Percentiles rank a stretch among this genome's conserved stretches.
phyloP scores from a whole-genome alignment of 2,888 invertebrate genomes.

The Masnerella sp. region DNA sequence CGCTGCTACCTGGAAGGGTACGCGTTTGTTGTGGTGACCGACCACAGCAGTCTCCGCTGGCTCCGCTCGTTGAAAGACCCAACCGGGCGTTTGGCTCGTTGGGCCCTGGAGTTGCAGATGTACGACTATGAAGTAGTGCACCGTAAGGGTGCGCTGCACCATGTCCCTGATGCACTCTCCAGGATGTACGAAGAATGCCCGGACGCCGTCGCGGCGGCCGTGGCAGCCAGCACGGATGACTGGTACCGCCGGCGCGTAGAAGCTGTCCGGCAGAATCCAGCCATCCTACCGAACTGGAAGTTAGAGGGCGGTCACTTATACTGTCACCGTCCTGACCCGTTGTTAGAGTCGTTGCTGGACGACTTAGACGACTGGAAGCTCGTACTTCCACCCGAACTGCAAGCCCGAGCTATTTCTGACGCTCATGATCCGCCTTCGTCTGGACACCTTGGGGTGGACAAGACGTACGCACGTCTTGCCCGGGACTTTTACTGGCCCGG shows the following conservation, averaged over 20 bases:
- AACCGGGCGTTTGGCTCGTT: not conserved
- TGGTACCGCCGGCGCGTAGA: not conserved
- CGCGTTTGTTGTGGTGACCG: slow-evolving; percentile 40
- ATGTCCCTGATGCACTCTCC: no score
- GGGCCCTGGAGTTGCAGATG: not conserved
- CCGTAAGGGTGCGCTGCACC: no score
- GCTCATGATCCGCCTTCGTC: no score
- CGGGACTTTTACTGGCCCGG: no score
- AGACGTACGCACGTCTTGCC: no score
- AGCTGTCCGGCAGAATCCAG: not conserved
- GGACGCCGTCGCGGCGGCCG: not conserved
- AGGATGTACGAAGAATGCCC: not conserved
- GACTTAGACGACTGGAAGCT: not conserved
- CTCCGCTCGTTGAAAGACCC: slow-evolving; percentile 34
- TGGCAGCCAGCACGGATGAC: not conserved
- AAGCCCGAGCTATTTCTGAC: not conserved
- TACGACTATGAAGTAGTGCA: not conserved
- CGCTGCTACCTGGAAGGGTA: no score
- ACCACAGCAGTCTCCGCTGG: slow-evolving; percentile 61
- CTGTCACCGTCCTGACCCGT: not conserved
- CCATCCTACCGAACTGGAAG: not conserved
- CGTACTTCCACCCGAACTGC: not conserved
- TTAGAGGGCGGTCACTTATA: not conserved
- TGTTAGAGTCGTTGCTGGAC: not conserved
- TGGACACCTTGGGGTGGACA: no score